A percentile compares a stretch with the other conserved stretches of the same genome.
Conservation (phyloP, 2,797 vertebrate species). For the Hyperoplus immaculatus region DNA sequence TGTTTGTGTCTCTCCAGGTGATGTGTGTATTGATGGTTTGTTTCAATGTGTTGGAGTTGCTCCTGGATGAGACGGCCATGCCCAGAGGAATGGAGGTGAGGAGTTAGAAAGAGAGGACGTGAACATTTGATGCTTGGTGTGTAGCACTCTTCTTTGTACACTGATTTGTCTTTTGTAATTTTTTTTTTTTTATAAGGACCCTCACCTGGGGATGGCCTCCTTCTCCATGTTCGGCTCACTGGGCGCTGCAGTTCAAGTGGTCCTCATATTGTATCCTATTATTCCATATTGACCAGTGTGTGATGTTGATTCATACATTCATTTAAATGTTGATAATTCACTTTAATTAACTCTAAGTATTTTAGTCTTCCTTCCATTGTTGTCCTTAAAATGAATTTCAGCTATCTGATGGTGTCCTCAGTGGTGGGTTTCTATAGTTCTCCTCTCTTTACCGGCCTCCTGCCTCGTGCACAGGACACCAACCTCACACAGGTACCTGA, state of each 20-base stretch:
- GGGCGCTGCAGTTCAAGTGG: conserved; percentile 94
- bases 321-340: neutral
- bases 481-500: conserved; percentile 92
- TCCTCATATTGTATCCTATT: conserved; percentile 99
- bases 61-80: conserved; percentile 95
- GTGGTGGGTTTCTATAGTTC: conserved; percentile 97
- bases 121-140: neutral
- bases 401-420: conserved; percentile 96
- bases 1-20: conserved; percentile 81
- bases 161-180: neutral
- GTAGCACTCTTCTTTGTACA: neutral
- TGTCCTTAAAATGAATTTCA: conserved; percentile 74
- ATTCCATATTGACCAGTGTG: neutral
- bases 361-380: neutral
- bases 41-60: conserved; percentile 95
- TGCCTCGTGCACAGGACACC: conserved; percentile 91
- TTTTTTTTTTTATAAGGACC: conserved; percentile 82
- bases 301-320: conserved; percentile 24
- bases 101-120: neutral
- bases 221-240: conserved; percentile 96
- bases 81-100: conserved; percentile 95
- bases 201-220: conserved; percentile 92
- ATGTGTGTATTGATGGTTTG: conserved; percentile 95
- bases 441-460: conserved; percentile 90
- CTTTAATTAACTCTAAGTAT: neutral